Evolutionary conservation across 1,140 invertebrate species (phyloP).

Genomic region (Pentalonia nigronervosa): DNA sequence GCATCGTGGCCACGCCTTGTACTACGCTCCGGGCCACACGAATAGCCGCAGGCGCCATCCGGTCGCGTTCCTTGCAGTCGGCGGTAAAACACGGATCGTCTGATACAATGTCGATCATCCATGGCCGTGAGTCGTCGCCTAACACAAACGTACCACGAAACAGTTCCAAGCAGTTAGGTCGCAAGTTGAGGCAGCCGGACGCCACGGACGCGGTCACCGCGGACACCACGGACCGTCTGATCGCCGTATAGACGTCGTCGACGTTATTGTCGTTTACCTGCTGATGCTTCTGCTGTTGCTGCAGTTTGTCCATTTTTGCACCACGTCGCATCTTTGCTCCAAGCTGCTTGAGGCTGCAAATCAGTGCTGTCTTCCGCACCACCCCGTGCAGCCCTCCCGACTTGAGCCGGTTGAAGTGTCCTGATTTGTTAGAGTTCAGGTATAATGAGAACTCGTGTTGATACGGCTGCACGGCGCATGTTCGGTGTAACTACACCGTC

Average conservation of each 20-base stretch:
- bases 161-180: constrained; percentile 29
- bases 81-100: neutral
- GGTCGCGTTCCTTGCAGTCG: neutral
- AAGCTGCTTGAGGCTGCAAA: neutral
- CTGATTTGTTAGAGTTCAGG: rapidly evolving
- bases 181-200: neutral
- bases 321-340: neutral
- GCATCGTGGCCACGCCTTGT: neutral
- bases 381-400: neutral
- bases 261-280: neutral
- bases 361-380: neutral
- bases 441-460: neutral
- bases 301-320: neutral
- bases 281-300: neutral
- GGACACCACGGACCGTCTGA: neutral
- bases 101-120: constrained; percentile 22
- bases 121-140: neutral
- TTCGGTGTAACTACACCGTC: neutral
- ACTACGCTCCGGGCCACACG: neutral
- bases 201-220: neutral
- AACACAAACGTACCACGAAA: constrained; percentile 27
- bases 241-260: neutral
- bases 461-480: neutral
- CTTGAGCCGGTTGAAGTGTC: neutral
- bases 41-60: neutral